Conservation (phyloP, 2,888 invertebrate genomes). For the Xestia sexstrigata region DNA sequence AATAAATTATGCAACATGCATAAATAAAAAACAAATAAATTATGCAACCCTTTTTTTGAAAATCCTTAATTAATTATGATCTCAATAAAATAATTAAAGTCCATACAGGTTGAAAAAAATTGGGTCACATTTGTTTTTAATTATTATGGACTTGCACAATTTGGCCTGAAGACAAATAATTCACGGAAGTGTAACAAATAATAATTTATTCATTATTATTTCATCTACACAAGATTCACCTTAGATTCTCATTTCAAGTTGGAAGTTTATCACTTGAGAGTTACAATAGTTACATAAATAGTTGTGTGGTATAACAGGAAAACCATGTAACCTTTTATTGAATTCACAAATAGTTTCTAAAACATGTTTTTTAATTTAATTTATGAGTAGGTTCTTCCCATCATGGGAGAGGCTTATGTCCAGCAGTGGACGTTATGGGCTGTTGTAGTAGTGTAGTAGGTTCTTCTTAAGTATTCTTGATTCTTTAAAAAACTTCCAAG, state of each 20-base stretch:
- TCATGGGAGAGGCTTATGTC: no score
- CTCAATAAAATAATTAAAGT: no score
- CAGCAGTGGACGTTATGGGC: no score
- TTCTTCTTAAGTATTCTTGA: background rate
- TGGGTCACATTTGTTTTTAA: conserved; percentile 17
- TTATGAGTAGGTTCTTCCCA: background rate
- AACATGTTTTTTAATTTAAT: background rate
- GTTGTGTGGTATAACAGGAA: conserved; percentile 10
- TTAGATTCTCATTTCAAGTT: conserved; percentile 10
- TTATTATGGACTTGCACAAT: background rate
- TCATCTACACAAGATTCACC: background rate
- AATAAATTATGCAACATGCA: background rate
- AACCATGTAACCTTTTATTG: conserved; percentile 1
- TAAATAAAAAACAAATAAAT: no score
- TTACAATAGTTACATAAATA: conserved; percentile 12
- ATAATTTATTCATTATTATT: conserved; percentile 5
- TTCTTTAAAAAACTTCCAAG: background rate
- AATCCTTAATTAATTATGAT: no score
- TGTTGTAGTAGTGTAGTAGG: no score
- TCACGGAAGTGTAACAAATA: background rate
- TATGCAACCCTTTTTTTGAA: background rate
- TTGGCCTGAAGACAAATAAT: conserved; percentile 7
- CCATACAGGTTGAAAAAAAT: background rate
- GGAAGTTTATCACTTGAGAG: conserved; percentile 14
- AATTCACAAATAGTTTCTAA: background rate